These are phyloP conservation scores for Rhamnusium bicolor DNA, from an alignment of 2,888 invertebrate genomes.

Conservation along the genomic window DNA sequence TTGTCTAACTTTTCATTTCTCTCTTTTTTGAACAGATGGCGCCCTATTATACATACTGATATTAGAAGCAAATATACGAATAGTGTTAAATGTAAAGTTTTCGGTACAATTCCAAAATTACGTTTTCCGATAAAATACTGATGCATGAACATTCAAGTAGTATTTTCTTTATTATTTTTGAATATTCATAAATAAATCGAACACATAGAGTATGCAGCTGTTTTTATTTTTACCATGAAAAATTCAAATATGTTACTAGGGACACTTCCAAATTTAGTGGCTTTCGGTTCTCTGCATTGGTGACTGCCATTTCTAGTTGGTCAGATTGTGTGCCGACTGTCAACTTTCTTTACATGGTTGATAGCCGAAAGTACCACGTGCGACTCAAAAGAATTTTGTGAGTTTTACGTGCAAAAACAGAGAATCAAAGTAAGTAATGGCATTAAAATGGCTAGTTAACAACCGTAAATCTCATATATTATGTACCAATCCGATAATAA, in stretches of 20 bases:
- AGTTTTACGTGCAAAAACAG: slow-evolving; percentile 48
- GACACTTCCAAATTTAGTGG: slow-evolving; percentile 8
- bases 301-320: not conserved
- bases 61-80: not conserved
- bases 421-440: slow-evolving; percentile 52
- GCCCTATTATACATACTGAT: not conserved
- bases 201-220: not conserved
- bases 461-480: not conserved
- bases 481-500: not conserved
- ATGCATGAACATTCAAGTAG: not conserved
- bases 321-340: slow-evolving; percentile 36
- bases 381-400: slow-evolving; percentile 53
- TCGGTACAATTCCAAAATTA: not conserved
- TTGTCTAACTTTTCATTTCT: not conserved
- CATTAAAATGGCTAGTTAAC: not conserved
- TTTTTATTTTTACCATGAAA: not conserved
- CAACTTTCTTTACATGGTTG: slow-evolving; percentile 64
- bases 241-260: not conserved
- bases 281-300: not conserved
- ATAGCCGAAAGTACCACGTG: slow-evolving; percentile 63
- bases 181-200: not conserved
- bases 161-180: not conserved
- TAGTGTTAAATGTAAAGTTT: not conserved
- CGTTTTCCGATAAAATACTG: not conserved
- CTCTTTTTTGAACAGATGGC: too few relatives aligned